Evolutionary conservation across 1,140 invertebrate species (phyloP).

Genomic region (Dinothrombium tinctorium): DNA sequence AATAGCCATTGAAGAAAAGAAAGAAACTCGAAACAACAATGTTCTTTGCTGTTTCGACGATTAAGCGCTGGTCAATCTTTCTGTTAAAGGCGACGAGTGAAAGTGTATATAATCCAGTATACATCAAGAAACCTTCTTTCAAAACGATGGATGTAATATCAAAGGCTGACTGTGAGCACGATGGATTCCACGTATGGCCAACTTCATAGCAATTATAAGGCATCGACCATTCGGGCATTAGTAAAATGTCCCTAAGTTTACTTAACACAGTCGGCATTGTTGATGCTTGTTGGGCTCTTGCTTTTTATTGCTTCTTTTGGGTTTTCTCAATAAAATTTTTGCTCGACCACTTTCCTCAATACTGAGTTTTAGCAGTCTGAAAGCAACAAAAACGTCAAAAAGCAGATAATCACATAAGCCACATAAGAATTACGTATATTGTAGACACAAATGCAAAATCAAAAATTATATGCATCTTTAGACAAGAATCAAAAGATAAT

Average conservation of each 20-base stretch:
- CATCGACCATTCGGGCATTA: constrained; percentile 19
- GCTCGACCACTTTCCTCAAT: no score
- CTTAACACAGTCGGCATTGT: constrained; percentile 27
- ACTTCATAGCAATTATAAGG: constrained; percentile 36
- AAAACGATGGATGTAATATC: background rate
- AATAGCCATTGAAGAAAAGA: background rate
- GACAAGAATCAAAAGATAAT: no score
- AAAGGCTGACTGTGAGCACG: background rate
- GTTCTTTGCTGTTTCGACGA: background rate
- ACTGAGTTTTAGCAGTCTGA: no score
- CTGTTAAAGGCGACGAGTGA: background rate
- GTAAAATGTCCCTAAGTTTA: constrained; percentile 23
- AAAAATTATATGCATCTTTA: no score
- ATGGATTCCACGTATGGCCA: constrained; percentile 42
- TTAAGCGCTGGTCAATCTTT: background rate
- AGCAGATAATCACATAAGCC: no score
- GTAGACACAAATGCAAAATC: no score
- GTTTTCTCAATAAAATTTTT: no score
- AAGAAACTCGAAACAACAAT: background rate
- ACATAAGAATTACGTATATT: no score
- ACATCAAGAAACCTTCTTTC: constrained; percentile 1
- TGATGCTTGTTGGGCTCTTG: no score
- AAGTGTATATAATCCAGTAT: constrained; percentile 1
- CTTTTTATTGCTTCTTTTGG: no score
- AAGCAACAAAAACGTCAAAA: no score